These are phyloP conservation scores for Trichogramma dendrolimi DNA, from an alignment of 2,888 invertebrate genomes.

Conservation along the genomic window DNA sequence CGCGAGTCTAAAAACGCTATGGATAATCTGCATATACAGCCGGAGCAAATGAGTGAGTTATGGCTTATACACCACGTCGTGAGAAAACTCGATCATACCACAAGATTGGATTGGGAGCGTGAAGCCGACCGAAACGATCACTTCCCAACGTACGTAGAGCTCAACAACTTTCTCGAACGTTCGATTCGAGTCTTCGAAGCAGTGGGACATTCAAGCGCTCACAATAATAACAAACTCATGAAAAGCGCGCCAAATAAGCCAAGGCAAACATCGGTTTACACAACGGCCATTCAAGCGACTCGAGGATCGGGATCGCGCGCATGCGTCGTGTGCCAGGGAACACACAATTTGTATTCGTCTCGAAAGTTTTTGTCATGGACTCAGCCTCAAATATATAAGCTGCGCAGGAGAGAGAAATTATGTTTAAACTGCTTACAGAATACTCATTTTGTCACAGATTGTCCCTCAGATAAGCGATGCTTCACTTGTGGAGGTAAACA, in stretches of 20 bases:
- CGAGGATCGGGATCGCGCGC: too few species aligned
- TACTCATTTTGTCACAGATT: slow-evolving; percentile 5
- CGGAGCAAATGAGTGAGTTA: background rate
- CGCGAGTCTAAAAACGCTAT: background rate
- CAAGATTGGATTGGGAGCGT: background rate
- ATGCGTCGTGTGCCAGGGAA: background rate
- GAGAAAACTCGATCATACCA: background rate
- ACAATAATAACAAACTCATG: too few species aligned
- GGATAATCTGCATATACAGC: background rate
- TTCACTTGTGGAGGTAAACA: background rate
- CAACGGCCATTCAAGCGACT: too few species aligned
- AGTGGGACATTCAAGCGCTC: too few species aligned
- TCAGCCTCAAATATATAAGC: background rate
- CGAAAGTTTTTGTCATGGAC: background rate
- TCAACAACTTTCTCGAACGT: background rate
- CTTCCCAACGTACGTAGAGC: background rate
- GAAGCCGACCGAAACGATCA: background rate
- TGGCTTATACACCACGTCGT: background rate
- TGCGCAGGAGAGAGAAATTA: background rate
- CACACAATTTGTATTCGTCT: background rate
- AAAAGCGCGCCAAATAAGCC: too few species aligned
- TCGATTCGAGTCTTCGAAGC: background rate
- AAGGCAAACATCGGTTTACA: too few species aligned
- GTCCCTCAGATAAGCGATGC: slow-evolving; percentile 2
- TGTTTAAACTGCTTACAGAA: slow-evolving; percentile 10